A percentile compares a stretch with the other conserved stretches of the same genome.
Conservation (phyloP, 2,113 vertebrate genomes). For the Chaetorhynchus papuensis region DNA sequence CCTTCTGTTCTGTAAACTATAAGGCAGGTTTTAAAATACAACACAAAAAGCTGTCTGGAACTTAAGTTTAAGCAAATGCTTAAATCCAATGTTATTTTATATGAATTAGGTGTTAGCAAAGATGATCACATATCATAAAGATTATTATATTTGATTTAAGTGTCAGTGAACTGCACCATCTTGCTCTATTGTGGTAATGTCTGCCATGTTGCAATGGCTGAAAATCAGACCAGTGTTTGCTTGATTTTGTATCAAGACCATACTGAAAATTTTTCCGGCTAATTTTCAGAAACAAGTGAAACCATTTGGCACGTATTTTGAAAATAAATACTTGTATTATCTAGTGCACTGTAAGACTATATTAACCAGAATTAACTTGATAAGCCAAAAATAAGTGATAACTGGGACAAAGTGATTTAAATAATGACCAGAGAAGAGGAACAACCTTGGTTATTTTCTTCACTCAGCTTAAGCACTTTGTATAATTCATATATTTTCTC, state of each 20-base stretch:
- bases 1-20: not conserved
- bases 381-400: not conserved
- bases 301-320: not conserved
- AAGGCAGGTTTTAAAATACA: not conserved
- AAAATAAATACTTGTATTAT: not conserved
- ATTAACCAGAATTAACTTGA: not conserved
- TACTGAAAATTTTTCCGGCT: not conserved
- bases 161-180: not conserved
- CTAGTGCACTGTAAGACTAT: not conserved
- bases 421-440: not conserved
- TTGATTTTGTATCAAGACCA: not conserved
- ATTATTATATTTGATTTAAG: not conserved
- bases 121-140: not conserved
- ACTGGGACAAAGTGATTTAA: not conserved
- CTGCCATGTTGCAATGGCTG: not conserved
- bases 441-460: not conserved
- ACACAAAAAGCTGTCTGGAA: not conserved
- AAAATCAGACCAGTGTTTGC: not conserved
- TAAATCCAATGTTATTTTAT: not conserved
- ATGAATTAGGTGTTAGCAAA: not conserved
- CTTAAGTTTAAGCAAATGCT: not conserved
- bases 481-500: conserved; percentile 1
- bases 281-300: not conserved
- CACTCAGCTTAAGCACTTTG: not conserved
- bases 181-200: not conserved